Base-by-base conservation (phyloP, 2,113 vertebrate genomes). In the Tragelaphus strepsiceros region DNA sequence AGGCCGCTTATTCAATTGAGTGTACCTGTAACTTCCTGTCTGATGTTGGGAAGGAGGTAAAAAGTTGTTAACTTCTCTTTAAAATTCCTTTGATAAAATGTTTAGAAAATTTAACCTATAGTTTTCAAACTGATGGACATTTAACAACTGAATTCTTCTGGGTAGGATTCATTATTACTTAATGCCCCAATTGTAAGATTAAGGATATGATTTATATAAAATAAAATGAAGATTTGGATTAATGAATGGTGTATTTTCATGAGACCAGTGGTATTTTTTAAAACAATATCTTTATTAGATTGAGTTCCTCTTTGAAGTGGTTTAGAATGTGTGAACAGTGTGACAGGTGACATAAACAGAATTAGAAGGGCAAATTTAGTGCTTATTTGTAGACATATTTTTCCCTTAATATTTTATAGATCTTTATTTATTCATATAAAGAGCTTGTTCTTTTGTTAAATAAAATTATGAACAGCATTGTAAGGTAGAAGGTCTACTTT, bases 11-110 rank as follows among this genome's bases (percentile, higher is more conserved):
- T 97, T 99, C 99, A 1, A 99, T 99, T 82, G 99, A 99, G 94
- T 99, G 99, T 61, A 98, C 99, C 54, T 99, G 99, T 92, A 99
- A 93, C 97, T 99, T 99, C 97, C 96, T 99, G 90, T 99, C 80
- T 94, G 99, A 99, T 93, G 97, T 98, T 58, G 98, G 92, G 39
- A 99, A 99, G 59, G 99, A 99, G 99, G 99, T 99, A 98, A 96
- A 90, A 35, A 90, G 67, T 88, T 90, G 28, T n/a, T 88, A 64
- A 71, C 58, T 19, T 56, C 56, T 71, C 53, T 46, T 84, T 64
- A 46, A 88, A 81, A 39, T 49, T 3, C 15, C 35, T 91, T 56
- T 82, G 54, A 32, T 81, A 30, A 88, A 91, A 46, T 93, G 22
- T 81, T 89, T 80, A 17, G 78, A 90, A 84, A 94, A 43, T 54